phyloP scores from a whole-genome alignment of 2,113 vertebrate genomes.

The Syngnathus scovelli region DNA sequence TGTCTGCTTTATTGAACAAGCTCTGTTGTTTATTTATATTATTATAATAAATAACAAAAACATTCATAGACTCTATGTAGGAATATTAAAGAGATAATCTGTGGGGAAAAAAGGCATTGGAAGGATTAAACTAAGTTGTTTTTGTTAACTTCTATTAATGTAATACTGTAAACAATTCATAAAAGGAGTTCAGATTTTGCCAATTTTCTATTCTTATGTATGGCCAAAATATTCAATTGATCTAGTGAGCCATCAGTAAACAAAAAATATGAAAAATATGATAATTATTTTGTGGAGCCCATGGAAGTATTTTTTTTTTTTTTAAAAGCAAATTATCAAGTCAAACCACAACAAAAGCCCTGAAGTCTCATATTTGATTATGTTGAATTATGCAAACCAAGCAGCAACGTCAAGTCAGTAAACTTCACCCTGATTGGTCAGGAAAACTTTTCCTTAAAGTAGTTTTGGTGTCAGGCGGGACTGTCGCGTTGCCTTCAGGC shows the following conservation, averaged over 20 bases:
- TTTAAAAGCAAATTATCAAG: background rate
- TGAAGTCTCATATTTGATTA: background rate
- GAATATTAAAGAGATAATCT: too few species aligned
- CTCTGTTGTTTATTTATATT: too few species aligned
- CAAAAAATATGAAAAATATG: background rate
- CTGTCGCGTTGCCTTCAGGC: slow-evolving; percentile 24
- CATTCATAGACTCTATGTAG: too few species aligned
- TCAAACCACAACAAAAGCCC: background rate
- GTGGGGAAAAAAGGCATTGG: too few species aligned
- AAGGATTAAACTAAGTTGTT: background rate
- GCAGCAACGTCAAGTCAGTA: background rate
- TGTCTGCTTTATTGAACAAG: too few species aligned
- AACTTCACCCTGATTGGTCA: background rate
- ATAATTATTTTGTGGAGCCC: background rate
- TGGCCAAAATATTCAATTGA: background rate
- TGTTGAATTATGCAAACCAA: background rate
- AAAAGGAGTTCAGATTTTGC: background rate
- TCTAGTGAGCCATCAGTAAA: background rate
- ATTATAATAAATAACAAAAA: too few species aligned
- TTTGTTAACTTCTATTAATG: background rate
- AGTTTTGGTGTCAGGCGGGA: slow-evolving; percentile 6
- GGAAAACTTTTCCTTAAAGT: background rate
- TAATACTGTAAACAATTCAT: background rate
- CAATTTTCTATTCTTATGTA: background rate
- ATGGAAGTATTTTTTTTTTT: background rate